Percentiles rank a stretch among this genome's conserved stretches.
Conservation (phyloP, 2,113 vertebrate genomes). For the Panthera uncia region DNA sequence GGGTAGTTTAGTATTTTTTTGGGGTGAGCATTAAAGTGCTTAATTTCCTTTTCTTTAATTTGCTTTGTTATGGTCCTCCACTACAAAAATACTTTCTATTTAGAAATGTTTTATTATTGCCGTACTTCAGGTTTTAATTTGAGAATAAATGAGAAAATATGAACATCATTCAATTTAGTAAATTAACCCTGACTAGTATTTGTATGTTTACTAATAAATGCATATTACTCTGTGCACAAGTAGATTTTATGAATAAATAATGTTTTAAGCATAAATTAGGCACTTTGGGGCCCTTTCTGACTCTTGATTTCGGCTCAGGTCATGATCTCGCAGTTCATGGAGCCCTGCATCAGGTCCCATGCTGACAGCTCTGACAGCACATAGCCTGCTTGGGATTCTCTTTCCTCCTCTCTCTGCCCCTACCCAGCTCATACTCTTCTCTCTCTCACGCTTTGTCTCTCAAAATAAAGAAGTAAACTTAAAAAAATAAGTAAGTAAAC, state of each 20-base stretch:
- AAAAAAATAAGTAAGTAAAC: too few species aligned
- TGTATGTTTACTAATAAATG: constrained; percentile 25
- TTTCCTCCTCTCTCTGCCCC: too few species aligned
- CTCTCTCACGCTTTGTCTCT: too few species aligned
- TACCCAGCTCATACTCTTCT: too few species aligned
- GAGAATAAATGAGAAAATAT: constrained; percentile 26
- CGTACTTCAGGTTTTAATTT: constrained; percentile 4
- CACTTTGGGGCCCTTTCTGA: not conserved
- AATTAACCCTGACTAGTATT: not conserved
- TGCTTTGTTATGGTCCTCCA: not conserved
- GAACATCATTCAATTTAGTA: constrained; percentile 15
- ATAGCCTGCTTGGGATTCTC: too few species aligned
- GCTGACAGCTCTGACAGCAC: too few species aligned
- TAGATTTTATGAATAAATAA: constrained; percentile 20
- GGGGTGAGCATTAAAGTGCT: constrained; percentile 41
- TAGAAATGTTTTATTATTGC: constrained; percentile 33
- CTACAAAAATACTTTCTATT: constrained; percentile 23
- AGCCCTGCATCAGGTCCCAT: too few species aligned
- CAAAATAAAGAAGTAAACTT: too few species aligned
- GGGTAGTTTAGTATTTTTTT: constrained; percentile 47
- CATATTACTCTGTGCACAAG: not conserved
- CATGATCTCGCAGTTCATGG: too few species aligned
- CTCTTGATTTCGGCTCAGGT: too few species aligned
- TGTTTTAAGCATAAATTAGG: not conserved
- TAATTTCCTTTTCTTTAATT: constrained; percentile 44